Percentiles rank a stretch among this genome's conserved stretches.
These are phyloP conservation scores for Cerceris ruficornis DNA, from an alignment of 2,888 invertebrate genomes.

Conservation along the genomic window DNA sequence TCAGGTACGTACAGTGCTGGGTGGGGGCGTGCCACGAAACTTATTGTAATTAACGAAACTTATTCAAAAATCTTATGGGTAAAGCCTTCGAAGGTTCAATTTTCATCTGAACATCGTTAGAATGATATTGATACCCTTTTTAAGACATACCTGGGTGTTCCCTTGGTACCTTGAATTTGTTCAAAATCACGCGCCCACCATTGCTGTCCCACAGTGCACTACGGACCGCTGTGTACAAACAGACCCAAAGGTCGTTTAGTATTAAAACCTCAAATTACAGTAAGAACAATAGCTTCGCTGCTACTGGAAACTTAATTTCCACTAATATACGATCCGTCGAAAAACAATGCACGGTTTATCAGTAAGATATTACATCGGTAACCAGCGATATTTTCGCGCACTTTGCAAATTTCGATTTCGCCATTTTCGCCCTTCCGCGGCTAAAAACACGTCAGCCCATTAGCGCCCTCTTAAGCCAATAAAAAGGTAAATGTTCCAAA, in stretches of 20 bases:
- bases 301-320: conserved; percentile 28
- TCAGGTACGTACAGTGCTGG: conserved; percentile 68
- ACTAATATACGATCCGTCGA: not conserved
- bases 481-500: conserved; percentile 53
- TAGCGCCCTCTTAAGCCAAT: conserved; percentile 69
- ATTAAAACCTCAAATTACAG: conserved; percentile 44
- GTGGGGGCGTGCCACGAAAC: conserved; percentile 71
- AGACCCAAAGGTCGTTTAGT: conserved; percentile 68
- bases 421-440: conserved; percentile 75
- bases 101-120: conserved; percentile 9
- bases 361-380: conserved; percentile 14
- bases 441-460: conserved; percentile 73
- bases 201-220: conserved; percentile 80
- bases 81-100: not conserved
- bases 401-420: conserved; percentile 77
- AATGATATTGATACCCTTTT: conserved; percentile 17
- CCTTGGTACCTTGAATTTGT: conserved; percentile 78
- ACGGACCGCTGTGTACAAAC: conserved; percentile 77
- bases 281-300: conserved; percentile 16
- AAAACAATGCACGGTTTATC: conserved; percentile 18
- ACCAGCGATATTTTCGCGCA: conserved; percentile 71
- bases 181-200: conserved; percentile 84
- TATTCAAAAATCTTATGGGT: conserved; percentile 3
- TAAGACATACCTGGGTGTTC: conserved; percentile 62
- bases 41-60: conserved; percentile 39